Evolutionary conservation across 2,113 vertebrate genomes (phyloP).

Genomic region (Coryphaenoides rupestris): DNA sequence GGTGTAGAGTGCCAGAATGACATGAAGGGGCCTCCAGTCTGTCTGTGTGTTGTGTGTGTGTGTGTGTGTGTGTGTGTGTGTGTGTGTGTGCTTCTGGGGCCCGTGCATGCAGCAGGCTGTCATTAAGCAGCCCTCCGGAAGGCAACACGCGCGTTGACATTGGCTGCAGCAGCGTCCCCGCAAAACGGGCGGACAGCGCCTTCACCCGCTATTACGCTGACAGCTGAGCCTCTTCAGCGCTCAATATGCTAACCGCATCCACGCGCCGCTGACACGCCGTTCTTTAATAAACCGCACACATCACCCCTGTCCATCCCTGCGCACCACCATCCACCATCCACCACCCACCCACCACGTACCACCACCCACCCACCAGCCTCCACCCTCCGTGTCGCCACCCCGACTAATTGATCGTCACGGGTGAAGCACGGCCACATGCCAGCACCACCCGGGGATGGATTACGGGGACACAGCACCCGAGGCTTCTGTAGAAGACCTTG

Average conservation of each 20-base stretch:
- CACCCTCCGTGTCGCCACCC: too few relatives aligned
- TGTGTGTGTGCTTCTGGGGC: neutral
- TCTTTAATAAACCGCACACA: slow-evolving; percentile 55
- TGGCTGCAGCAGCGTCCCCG: slow-evolving; percentile 16
- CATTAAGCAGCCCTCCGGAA: slow-evolving; percentile 26
- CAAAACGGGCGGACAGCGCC: slow-evolving; percentile 43
- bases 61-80: neutral
- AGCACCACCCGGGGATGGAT: too few relatives aligned
- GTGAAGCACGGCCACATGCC: slow-evolving; percentile 39
- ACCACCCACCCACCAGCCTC: neutral
- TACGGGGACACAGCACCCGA: too few relatives aligned
- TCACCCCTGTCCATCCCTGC: slow-evolving; percentile 35
- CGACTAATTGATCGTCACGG: slow-evolving; percentile 31
- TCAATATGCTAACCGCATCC: slow-evolving; percentile 53
- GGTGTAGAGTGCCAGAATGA: neutral
- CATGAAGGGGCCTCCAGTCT: neutral
- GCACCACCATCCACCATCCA: slow-evolving; percentile 39
- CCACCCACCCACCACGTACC: slow-evolving; percentile 45
- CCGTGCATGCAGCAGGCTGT: neutral
- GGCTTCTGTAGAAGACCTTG: too few relatives aligned
- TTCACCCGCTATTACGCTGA: slow-evolving; percentile 48
- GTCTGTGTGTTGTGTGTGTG: neutral
- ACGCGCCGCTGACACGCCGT: slow-evolving; percentile 52
- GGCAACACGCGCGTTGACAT: slow-evolving; percentile 27
- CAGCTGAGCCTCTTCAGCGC: slow-evolving; percentile 46